Evolutionary conservation across 2,797 vertebrate species (phyloP).

Genomic region (Leucoraja ocellata): DNA sequence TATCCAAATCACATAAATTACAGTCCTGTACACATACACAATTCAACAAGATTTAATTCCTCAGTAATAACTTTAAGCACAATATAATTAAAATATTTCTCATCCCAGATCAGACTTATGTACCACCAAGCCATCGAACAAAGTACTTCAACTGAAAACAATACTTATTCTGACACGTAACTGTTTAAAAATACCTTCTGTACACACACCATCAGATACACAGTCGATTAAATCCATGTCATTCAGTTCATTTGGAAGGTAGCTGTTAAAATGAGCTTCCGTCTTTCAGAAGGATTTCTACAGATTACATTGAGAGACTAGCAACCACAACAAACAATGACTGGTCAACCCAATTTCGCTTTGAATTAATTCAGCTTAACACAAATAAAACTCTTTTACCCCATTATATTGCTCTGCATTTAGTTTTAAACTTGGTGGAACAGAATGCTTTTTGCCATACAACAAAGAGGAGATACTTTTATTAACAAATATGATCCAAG

Average conservation of each 20-base stretch:
- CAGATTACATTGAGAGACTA: neutral
- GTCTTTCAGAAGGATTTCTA: slow-evolving; percentile 1
- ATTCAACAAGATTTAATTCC: neutral
- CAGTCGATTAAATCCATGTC: neutral
- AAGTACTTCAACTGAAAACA: neutral
- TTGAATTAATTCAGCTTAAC: no score
- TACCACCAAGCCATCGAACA: neutral
- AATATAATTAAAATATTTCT: neutral
- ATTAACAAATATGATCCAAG: neutral
- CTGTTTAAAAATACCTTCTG: neutral
- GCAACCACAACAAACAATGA: neutral
- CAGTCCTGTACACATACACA: neutral
- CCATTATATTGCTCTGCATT: neutral
- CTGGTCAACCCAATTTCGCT: neutral
- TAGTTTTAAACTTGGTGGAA: neutral
- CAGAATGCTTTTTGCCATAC: neutral
- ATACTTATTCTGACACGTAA: neutral
- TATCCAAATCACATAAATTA: neutral
- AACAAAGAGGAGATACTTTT: neutral
- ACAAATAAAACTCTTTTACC: neutral
- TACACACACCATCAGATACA: neutral
- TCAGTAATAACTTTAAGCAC: neutral
- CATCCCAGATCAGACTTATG: neutral
- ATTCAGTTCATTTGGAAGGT: neutral
- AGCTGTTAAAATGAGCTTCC: neutral